Percentiles rank a stretch among this genome's conserved stretches.
These are phyloP conservation scores for Chrysolina haemoptera DNA, from an alignment of 2,888 invertebrate genomes.

Conservation along the genomic window DNA sequence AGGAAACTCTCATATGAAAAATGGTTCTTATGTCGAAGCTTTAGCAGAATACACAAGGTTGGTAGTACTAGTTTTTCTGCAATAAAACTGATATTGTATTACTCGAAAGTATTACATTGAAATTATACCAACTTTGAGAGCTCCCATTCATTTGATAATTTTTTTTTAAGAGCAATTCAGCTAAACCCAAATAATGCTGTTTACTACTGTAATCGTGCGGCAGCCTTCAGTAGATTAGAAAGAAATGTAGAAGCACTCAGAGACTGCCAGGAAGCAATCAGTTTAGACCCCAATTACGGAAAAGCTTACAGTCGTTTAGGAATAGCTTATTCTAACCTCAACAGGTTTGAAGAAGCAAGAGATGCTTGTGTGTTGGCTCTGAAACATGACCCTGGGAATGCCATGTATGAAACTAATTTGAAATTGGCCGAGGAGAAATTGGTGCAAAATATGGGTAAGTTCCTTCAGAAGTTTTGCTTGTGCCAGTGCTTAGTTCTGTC, in stretches of 20 bases:
- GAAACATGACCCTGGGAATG: slow-evolving; percentile 93
- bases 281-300: slow-evolving; percentile 91
- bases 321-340: slow-evolving; percentile 87
- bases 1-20: slow-evolving; percentile 92
- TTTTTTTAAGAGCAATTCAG: slow-evolving; percentile 82
- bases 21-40: slow-evolving; percentile 85
- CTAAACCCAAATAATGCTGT: slow-evolving; percentile 92
- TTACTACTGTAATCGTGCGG: slow-evolving; percentile 97
- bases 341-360: slow-evolving; percentile 87
- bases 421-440: slow-evolving; percentile 82
- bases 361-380: slow-evolving; percentile 90
- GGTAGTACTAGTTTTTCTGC: slow-evolving; percentile 17
- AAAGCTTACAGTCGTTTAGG: slow-evolving; percentile 96
- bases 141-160: not conserved
- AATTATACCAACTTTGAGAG: not conserved
- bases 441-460: slow-evolving; percentile 52
- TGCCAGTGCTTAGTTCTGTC: not conserved
- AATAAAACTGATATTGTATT: too few species aligned
- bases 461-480: not conserved
- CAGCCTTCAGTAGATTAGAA: slow-evolving; percentile 92
- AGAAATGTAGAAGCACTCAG: slow-evolving; percentile 88
- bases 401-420: slow-evolving; percentile 90
- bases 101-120: too few species aligned
- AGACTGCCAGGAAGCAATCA: slow-evolving; percentile 92
- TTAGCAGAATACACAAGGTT: slow-evolving; percentile 84